Percentiles rank a stretch among this genome's conserved stretches.
These are phyloP conservation scores for Parasteatoda tepidariorum DNA, from an alignment of 1,140 invertebrate genomes.

Conservation along the genomic window DNA sequence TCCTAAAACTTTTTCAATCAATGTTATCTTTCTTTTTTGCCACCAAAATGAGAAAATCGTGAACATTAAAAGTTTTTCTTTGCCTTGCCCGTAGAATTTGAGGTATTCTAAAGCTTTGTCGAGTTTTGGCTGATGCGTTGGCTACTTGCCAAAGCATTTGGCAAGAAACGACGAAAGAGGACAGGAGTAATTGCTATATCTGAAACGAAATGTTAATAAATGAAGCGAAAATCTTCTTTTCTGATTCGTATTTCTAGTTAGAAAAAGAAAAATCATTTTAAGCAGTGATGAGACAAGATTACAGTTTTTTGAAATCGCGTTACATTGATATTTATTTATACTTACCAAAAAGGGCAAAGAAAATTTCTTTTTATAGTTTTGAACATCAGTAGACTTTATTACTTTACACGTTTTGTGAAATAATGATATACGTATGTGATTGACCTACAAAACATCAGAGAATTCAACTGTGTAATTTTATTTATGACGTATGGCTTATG, in stretches of 20 bases:
- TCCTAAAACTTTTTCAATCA: too few relatives aligned
- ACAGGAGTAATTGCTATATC: conserved; percentile 2
- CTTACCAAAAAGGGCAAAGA: background rate
- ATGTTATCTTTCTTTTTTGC: background rate
- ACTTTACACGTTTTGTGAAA: background rate
- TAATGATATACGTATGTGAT: background rate
- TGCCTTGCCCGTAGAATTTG: background rate
- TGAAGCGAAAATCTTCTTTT: background rate
- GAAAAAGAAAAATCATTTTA: background rate
- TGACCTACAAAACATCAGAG: too few relatives aligned
- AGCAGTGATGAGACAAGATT: background rate
- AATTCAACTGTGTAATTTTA: too few relatives aligned
- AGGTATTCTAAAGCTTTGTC: background rate
- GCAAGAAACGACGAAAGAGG: background rate
- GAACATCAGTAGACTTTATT: too few relatives aligned
- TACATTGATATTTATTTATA: background rate
- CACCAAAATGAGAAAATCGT: background rate
- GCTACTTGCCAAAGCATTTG: background rate
- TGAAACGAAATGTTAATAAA: conserved; percentile 9
- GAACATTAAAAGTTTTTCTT: background rate
- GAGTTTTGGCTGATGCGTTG: background rate
- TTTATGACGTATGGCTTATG: too few relatives aligned
- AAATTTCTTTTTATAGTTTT: too few relatives aligned
- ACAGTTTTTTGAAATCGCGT: background rate
- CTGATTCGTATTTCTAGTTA: background rate